Evolutionary conservation across 2,113 vertebrate species (phyloP).

Genomic region (Xiphophorus maculatus): DNA sequence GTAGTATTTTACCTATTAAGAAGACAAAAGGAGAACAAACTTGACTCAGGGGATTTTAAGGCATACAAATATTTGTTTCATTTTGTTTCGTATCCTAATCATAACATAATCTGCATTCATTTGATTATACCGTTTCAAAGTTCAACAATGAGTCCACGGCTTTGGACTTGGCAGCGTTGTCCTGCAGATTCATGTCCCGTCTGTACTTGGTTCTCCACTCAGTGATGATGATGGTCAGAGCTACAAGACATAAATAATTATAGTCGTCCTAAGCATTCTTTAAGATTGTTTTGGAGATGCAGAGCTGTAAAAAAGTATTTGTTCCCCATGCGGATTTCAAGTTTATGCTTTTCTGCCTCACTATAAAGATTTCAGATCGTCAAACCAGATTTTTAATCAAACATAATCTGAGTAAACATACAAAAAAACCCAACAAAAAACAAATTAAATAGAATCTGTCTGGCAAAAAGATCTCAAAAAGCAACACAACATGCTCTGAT

Average conservation of each 20-base stretch:
- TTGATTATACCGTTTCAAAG: conserved; percentile 90
- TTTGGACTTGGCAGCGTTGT: conserved; percentile 89
- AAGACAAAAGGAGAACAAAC: not conserved
- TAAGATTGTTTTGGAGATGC: not conserved
- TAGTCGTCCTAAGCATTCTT: not conserved
- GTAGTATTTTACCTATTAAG: conserved; percentile 93
- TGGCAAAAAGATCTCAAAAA: no score
- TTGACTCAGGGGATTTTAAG: not conserved
- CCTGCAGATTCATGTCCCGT: conserved; percentile 90
- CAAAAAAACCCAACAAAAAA: no score
- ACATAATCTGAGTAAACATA: no score
- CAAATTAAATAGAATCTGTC: no score
- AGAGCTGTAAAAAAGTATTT: no score
- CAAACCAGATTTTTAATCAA: no score
- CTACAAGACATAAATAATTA: conserved; percentile 62
- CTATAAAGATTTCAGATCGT: no score
- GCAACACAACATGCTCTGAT: no score
- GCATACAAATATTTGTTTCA: not conserved
- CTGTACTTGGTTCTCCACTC: conserved; percentile 98
- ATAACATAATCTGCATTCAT: not conserved
- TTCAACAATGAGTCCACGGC: conserved; percentile 95
- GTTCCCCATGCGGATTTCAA: no score
- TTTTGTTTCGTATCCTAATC: not conserved
- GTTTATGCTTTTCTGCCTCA: not conserved
- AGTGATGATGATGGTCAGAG: conserved; percentile 90